Evolutionary conservation across 2,797 vertebrate genomes (phyloP).

Genomic region (Amblyopsis hoosieri): DNA sequence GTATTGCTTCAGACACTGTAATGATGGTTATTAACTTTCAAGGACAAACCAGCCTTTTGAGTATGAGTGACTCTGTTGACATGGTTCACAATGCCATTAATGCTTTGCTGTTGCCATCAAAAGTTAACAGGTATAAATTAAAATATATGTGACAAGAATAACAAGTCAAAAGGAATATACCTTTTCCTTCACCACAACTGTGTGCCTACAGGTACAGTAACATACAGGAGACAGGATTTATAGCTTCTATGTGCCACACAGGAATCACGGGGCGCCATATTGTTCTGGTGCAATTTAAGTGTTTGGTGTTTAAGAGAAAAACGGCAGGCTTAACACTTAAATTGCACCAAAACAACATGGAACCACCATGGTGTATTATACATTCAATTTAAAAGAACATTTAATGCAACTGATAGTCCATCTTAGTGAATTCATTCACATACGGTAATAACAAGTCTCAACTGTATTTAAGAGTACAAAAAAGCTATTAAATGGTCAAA

Average conservation of each 20-base stretch:
- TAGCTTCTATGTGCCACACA: conserved; percentile 20
- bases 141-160: conserved; percentile 17
- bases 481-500: background rate
- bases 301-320: too few relatives aligned
- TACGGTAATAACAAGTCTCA: too few relatives aligned
- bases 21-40: conserved; percentile 48
- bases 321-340: too few relatives aligned
- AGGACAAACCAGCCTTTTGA: conserved; percentile 29
- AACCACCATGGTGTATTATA: too few relatives aligned
- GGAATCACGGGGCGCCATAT: conserved; percentile 57
- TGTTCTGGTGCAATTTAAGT: conserved; percentile 47
- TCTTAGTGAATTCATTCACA: too few relatives aligned
- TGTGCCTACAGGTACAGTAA: too few relatives aligned
- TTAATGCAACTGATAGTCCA: too few relatives aligned
- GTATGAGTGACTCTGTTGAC: conserved; percentile 28
- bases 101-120: conserved; percentile 17
- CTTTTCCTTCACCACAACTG: conserved; percentile 16
- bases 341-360: too few relatives aligned
- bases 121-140: conserved; percentile 26
- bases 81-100: background rate
- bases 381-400: too few relatives aligned
- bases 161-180: conserved; percentile 43
- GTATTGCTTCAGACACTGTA: conserved; percentile 13
- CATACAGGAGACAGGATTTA: too few relatives aligned
- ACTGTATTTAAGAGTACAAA: background rate